phyloP scores from a whole-genome alignment of 2,113 vertebrate species.

The Nestor notabilis region DNA sequence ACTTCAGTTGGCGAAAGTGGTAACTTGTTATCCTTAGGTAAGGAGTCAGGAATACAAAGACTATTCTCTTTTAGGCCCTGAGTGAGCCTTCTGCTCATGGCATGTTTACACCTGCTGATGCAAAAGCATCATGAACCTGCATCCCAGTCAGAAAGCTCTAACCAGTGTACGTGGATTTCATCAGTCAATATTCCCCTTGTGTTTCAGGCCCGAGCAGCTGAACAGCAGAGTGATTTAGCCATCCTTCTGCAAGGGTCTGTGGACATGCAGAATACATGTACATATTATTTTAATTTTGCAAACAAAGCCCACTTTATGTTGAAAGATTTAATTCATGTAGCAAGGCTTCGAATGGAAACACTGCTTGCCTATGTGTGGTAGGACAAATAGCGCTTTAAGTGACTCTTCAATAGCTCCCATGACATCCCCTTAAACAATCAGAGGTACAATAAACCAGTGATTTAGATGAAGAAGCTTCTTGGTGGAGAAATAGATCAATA shows the following conservation, averaged over 20 bases:
- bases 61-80: neutral
- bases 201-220: neutral
- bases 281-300: neutral
- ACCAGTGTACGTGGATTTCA: neutral
- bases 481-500: slow-evolving; percentile 39
- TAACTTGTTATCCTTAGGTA: neutral
- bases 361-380: neutral
- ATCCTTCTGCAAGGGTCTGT: neutral
- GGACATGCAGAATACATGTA: neutral
- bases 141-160: neutral
- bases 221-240: neutral
- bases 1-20: neutral
- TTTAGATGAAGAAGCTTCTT: slow-evolving; percentile 47
- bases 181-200: neutral
- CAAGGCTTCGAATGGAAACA: neutral
- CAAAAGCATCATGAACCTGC: neutral
- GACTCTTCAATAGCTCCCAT: slow-evolving; percentile 43
- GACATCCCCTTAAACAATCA: slow-evolving; percentile 43
- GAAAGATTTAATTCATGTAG: neutral
- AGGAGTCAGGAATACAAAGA: neutral
- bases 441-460: neutral
- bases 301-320: neutral
- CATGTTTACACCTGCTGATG: neutral
- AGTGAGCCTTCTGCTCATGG: neutral
- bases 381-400: neutral